Percentiles rank a stretch among this genome's conserved stretches.
These are phyloP conservation scores for Metalampra italica DNA, from an alignment of 2,888 invertebrate species.

Conservation along the genomic window DNA sequence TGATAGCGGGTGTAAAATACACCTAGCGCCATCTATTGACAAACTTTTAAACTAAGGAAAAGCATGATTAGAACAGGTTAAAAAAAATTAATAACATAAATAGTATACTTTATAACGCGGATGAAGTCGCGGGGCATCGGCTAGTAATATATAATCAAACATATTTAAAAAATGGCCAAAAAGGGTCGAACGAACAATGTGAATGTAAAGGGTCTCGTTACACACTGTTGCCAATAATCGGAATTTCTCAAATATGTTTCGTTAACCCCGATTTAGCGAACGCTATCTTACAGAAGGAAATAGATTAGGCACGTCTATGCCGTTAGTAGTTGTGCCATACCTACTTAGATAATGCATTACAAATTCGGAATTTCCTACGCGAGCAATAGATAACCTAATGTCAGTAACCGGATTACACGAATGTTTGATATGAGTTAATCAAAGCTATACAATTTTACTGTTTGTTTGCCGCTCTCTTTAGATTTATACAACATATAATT, in stretches of 20 bases:
- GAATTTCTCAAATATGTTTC: constrained; percentile 25
- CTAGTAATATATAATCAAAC: too few species aligned
- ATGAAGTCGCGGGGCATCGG: too few species aligned
- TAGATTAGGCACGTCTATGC: constrained; percentile 33
- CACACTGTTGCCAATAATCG: not conserved
- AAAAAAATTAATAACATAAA: too few species aligned
- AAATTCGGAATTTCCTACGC: not conserved
- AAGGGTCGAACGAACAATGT: too few species aligned
- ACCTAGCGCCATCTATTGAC: too few species aligned
- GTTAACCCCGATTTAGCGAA: constrained; percentile 20
- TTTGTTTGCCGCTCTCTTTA: not conserved
- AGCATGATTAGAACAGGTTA: too few species aligned
- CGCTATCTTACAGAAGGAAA: constrained; percentile 33
- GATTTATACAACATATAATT: not conserved
- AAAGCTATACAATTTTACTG: not conserved
- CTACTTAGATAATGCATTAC: constrained; percentile 23
- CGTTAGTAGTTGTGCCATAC: constrained; percentile 20
- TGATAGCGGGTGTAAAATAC: too few species aligned
- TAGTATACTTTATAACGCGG: too few species aligned
- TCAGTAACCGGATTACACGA: constrained; percentile 7
- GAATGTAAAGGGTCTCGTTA: too few species aligned
- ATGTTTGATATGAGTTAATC: constrained; percentile 2
- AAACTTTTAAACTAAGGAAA: too few species aligned
- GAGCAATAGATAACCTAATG: not conserved
- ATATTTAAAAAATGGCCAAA: too few species aligned